These are phyloP conservation scores for Otus scops DNA, from an alignment of 2,797 vertebrate genomes.

Conservation along the genomic window DNA sequence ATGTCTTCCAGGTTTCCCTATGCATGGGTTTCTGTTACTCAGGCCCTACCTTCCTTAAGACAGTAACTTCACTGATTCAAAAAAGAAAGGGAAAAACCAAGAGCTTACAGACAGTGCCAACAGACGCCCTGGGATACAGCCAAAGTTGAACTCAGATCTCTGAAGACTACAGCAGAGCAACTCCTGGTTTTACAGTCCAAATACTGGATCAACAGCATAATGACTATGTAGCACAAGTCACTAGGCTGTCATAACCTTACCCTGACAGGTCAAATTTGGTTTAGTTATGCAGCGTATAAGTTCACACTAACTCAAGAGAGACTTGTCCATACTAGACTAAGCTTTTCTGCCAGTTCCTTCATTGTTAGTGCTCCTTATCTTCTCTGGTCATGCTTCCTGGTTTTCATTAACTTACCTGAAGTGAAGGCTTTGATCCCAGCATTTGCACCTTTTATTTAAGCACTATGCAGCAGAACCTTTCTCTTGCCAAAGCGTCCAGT, in stretches of 20 bases:
- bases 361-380: not conserved
- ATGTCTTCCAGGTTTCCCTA: not conserved
- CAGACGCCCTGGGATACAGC: not conserved
- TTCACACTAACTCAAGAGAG: not conserved
- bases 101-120: not conserved
- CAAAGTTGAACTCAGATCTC: not conserved
- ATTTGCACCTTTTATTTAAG: not conserved
- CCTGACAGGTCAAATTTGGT: not conserved
- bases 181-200: not conserved
- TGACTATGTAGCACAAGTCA: not conserved
- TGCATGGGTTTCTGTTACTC: not conserved
- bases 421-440: not conserved
- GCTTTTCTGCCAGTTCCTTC: not conserved
- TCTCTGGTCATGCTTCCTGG: not conserved
- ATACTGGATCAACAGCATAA: not conserved
- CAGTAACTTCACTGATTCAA: not conserved
- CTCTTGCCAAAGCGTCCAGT: not conserved
- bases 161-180: not conserved
- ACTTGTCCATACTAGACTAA: not conserved
- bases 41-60: not conserved
- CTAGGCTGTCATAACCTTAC: not conserved
- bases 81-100: not conserved
- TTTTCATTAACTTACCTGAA: not conserved
- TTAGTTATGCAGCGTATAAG: not conserved
- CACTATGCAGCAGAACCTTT: not conserved